A percentile compares a stretch with the other conserved stretches of the same genome.
Conservation (phyloP, 2,113 vertebrate species). For the Ceyx margarethae region DNA sequence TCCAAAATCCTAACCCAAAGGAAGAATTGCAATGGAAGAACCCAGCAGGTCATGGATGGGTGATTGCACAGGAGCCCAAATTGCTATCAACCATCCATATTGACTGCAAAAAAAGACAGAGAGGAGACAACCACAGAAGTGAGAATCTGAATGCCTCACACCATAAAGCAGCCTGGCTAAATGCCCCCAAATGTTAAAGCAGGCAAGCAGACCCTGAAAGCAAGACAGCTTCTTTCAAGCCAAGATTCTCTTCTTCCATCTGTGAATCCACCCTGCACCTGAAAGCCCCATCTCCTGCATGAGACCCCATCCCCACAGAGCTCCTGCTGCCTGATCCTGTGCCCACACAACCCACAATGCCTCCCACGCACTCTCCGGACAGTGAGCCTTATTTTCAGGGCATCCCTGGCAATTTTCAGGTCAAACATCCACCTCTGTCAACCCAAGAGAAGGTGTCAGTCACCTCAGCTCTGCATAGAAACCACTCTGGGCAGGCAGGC, state of each 20-base stretch:
- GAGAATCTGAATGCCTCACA: slow-evolving; percentile 45
- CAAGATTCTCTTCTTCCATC: neutral
- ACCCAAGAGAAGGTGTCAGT: neutral
- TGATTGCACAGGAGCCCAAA: neutral
- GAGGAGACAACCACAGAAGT: slow-evolving; percentile 26
- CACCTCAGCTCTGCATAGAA: neutral
- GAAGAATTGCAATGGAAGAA: neutral
- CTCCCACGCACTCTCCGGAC: neutral
- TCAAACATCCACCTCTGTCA: neutral
- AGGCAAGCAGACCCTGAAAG: slow-evolving; percentile 12
- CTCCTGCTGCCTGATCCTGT: neutral
- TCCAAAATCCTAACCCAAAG: neutral
- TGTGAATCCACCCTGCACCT: neutral
- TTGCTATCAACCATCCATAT: slow-evolving; percentile 35
- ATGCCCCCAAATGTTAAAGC: slow-evolving; percentile 45
- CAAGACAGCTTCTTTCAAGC: slow-evolving; percentile 24
- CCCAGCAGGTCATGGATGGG: neutral
- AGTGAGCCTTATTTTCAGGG: neutral
- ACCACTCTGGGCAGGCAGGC: rapidly evolving
- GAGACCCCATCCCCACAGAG: neutral
- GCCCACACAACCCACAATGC: rapidly evolving
- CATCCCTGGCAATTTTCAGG: neutral
- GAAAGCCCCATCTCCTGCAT: neutral
- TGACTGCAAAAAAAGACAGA: neutral
- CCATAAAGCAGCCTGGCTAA: slow-evolving; percentile 53